Evolutionary conservation across 2,113 vertebrate genomes (phyloP).

Genomic region (Gnathonemus echidnorhynchus): DNA sequence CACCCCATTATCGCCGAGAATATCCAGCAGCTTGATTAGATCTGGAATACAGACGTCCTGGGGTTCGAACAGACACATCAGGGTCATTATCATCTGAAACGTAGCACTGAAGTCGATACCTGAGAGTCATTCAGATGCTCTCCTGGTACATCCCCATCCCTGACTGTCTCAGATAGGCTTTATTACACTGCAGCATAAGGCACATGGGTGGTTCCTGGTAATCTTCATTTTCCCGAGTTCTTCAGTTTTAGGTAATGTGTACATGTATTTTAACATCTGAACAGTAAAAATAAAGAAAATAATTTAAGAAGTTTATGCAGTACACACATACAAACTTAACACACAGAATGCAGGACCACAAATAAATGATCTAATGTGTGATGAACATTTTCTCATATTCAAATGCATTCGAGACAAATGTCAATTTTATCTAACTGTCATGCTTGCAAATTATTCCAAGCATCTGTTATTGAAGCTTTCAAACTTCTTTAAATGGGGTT

Average conservation of each 20-base stretch:
- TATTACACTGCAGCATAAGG: neutral
- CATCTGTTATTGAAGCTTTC: neutral
- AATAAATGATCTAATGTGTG: neutral
- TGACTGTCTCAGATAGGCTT: neutral
- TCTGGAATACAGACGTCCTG: slow-evolving; percentile 97
- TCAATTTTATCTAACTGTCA: neutral
- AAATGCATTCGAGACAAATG: neutral
- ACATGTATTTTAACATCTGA: neutral
- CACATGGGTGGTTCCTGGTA: neutral
- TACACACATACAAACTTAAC: neutral
- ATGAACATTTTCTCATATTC: neutral
- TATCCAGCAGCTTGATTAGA: slow-evolving; percentile 95
- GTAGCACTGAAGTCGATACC: neutral
- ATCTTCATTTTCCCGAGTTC: neutral
- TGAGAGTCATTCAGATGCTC: neutral
- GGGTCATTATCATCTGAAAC: neutral
- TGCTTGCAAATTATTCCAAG: neutral
- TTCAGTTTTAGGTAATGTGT: neutral
- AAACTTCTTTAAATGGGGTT: neutral
- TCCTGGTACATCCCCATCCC: neutral
- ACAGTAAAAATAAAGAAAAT: neutral
- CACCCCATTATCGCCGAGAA: slow-evolving; percentile 96
- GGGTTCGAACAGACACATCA: slow-evolving; percentile 24
- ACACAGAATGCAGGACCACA: neutral
- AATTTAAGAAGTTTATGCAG: neutral